phyloP scores from a whole-genome alignment of 2,113 vertebrate genomes.

The Rattus norvegicus region DNA sequence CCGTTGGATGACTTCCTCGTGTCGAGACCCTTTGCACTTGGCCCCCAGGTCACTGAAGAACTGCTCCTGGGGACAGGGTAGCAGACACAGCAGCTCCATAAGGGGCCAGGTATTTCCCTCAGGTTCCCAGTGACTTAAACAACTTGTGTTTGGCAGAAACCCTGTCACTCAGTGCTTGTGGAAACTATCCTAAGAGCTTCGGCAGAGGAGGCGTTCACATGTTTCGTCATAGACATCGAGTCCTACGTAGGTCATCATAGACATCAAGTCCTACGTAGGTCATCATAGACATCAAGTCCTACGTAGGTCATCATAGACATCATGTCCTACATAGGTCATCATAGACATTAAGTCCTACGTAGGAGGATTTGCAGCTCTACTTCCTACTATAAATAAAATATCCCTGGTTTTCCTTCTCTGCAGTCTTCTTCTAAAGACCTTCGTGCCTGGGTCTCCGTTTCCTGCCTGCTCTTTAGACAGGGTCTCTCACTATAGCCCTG shows the following conservation, averaged over 20 bases:
- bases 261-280: too few species aligned
- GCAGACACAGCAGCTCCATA: background rate
- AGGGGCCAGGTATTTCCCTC: background rate
- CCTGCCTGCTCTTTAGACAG: background rate
- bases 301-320: too few species aligned
- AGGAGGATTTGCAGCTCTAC: background rate
- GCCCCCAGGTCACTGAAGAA: constrained; percentile 78
- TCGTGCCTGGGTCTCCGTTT: background rate
- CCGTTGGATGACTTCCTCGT: constrained; percentile 84
- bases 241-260: background rate
- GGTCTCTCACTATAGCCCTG: background rate
- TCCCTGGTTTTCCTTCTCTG: background rate
- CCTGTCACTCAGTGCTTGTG: background rate
- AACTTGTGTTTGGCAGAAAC: background rate
- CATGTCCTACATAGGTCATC: too few species aligned
- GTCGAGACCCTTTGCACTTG: constrained; percentile 86
- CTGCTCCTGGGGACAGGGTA: constrained; percentile 67
- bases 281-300: too few species aligned
- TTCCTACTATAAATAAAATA: constrained; percentile 13
- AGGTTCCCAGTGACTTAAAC: background rate
- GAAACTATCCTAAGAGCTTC: background rate
- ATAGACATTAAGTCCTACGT: background rate
- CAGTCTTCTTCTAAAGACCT: background rate
- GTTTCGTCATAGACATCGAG: background rate
- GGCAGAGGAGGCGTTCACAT: background rate